phyloP scores from a whole-genome alignment of 2,888 invertebrate species.

The Andricus quercusramuli region DNA sequence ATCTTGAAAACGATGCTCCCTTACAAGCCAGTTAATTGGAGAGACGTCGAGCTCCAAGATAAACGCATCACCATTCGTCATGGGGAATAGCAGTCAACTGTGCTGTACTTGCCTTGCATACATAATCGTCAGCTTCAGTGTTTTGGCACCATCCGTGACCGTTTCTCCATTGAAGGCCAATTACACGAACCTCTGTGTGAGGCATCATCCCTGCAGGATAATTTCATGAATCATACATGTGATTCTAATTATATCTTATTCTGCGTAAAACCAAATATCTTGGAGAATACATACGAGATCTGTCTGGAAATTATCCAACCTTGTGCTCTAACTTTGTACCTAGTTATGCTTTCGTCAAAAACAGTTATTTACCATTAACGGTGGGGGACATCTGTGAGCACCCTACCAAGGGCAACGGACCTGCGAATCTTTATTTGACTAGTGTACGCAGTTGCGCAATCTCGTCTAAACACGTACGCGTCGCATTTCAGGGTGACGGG shows the following conservation, averaged over 20 bases:
- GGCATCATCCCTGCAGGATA: neutral
- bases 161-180: constrained; percentile 6
- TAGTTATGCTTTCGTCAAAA: no score
- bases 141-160: constrained; percentile 4
- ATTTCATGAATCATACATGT: neutral
- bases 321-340: no score
- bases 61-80: constrained; percentile 3
- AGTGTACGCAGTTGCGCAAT: no score
- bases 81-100: constrained; percentile 12
- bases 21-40: constrained; percentile 2
- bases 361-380: no score
- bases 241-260: neutral
- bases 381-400: no score
- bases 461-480: no score
- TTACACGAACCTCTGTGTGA: neutral
- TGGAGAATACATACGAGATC: neutral
- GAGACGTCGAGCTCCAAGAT: constrained; percentile 4
- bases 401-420: no score
- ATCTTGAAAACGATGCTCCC: neutral
- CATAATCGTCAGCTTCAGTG: constrained; percentile 11
- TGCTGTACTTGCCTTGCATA: constrained; percentile 4
- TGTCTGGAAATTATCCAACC: no score
- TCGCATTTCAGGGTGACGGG: no score
- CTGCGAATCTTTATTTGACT: no score
- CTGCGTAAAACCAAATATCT: neutral